Percentiles rank a stretch among this genome's conserved stretches.
These are phyloP conservation scores for Scartelaos histophorus DNA, from an alignment of 2,113 vertebrate species.

Conservation along the genomic window DNA sequence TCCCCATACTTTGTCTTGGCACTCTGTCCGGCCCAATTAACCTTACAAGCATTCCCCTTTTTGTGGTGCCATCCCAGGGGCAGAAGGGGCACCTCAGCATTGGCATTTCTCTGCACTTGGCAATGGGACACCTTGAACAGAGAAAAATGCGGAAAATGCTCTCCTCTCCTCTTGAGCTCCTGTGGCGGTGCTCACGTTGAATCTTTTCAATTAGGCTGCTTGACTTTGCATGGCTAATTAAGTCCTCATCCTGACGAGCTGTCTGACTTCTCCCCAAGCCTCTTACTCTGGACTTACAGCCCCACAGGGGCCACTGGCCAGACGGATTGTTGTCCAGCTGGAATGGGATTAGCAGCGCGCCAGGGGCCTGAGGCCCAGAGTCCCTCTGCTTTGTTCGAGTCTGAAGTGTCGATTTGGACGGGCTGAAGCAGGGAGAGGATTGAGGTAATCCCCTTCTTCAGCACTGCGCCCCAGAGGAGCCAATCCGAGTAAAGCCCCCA, in stretches of 20 bases:
- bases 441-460: conserved; percentile 75
- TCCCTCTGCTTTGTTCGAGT: conserved; percentile 72
- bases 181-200: conserved; percentile 48
- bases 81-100: conserved; percentile 49
- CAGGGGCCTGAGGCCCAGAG: conserved; percentile 67
- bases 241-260: conserved; percentile 77
- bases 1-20: conserved; percentile 53
- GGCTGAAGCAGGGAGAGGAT: conserved; percentile 66
- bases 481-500: conserved; percentile 49
- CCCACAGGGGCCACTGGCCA: conserved; percentile 68
- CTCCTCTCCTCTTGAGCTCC: conserved; percentile 41
- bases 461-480: conserved; percentile 52
- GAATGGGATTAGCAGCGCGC: conserved; percentile 72
- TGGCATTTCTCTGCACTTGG: conserved; percentile 54
- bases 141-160: conserved; percentile 34
- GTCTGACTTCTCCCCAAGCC: conserved; percentile 78
- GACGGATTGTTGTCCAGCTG: conserved; percentile 78
- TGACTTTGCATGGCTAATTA: conserved; percentile 82
- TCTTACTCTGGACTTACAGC: conserved; percentile 74
- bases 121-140: conserved; percentile 58
- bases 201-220: conserved; percentile 79
- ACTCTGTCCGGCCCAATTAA: conserved; percentile 64
- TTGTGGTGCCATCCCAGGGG: conserved; percentile 40
- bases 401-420: conserved; percentile 72
- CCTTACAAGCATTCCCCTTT: conserved; percentile 60